Percentiles rank a stretch among this genome's conserved stretches.
These are phyloP conservation scores for Myotis yumanensis DNA, from an alignment of 2,113 vertebrate genomes.

Conservation along the genomic window DNA sequence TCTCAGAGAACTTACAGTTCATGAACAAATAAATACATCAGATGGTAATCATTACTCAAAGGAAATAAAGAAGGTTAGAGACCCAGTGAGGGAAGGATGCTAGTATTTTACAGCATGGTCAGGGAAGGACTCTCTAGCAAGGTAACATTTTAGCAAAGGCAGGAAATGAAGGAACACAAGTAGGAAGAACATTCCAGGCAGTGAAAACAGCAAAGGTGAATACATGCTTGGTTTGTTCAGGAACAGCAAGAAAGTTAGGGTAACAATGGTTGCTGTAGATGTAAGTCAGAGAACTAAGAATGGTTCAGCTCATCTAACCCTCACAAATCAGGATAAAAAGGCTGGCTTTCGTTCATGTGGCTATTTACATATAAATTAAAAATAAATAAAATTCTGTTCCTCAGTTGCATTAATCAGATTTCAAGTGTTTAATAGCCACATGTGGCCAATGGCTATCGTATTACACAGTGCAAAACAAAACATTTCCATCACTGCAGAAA, in stretches of 20 bases:
- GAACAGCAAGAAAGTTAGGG: neutral
- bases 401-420: neutral
- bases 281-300: neutral
- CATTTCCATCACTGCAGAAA: neutral
- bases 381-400: neutral
- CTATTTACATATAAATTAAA: constrained; percentile 25
- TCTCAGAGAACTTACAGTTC: neutral
- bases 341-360: neutral
- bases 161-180: neutral
- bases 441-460: neutral
- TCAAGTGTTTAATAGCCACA: neutral
- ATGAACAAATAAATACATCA: neutral
- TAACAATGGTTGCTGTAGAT: neutral
- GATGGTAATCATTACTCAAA: neutral
- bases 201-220: neutral
- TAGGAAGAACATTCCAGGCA: neutral
- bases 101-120: neutral
- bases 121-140: neutral
- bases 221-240: neutral
- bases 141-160: neutral
- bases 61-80: neutral
- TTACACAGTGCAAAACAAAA: neutral
- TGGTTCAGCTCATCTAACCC: neutral
- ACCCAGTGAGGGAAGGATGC: neutral
- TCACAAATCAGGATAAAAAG: neutral